Evolutionary conservation across 2,888 invertebrate genomes (phyloP).

Genomic region (Copidosoma aretas): DNA sequence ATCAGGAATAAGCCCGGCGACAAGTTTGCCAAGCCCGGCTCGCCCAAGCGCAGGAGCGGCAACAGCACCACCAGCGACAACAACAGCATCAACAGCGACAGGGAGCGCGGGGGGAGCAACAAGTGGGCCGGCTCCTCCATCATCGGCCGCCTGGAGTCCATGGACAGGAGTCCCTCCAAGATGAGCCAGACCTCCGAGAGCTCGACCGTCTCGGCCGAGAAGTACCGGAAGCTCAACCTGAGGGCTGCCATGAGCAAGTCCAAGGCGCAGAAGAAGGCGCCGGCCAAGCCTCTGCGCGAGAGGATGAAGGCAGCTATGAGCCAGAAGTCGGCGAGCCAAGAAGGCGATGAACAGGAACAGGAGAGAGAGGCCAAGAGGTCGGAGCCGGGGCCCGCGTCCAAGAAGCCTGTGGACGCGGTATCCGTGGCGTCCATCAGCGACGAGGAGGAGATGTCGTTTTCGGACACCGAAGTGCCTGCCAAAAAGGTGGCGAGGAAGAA

Average conservation of each 20-base stretch:
- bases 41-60: background rate
- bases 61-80: background rate
- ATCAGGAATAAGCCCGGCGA: too few species aligned
- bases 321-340: background rate
- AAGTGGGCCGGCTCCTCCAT: conserved; percentile 16
- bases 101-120: conserved; percentile 6
- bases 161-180: conserved; percentile 38
- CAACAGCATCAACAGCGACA: conserved; percentile 8
- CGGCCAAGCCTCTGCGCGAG: conserved; percentile 15
- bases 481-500: conserved; percentile 1
- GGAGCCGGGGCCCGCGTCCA: background rate
- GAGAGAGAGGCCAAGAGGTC: background rate
- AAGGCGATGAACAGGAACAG: background rate
- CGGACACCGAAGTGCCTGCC: conserved; percentile 2
- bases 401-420: background rate
- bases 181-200: conserved; percentile 28
- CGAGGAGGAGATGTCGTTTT: conserved; percentile 16
- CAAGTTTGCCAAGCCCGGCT: background rate
- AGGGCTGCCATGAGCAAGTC: conserved; percentile 24
- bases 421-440: background rate
- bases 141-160: conserved; percentile 15
- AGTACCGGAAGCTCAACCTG: conserved; percentile 28
- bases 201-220: conserved; percentile 6
- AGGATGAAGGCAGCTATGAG: conserved; percentile 1
- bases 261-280: conserved; percentile 3